Conservation (phyloP, 2,797 vertebrate species). For the Pipistrellus pipistrellus region DNA sequence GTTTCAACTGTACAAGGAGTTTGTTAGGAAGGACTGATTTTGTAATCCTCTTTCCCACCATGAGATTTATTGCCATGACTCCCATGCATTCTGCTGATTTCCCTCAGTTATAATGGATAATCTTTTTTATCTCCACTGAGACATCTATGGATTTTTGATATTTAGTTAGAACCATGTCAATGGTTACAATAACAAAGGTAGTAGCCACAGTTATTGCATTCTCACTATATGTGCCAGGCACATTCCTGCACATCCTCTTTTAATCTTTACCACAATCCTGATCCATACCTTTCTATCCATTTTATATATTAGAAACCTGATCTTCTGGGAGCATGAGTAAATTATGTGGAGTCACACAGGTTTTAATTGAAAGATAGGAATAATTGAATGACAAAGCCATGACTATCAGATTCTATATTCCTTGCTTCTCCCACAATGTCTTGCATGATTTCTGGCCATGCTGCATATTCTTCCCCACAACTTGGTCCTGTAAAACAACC, state of each 20-base stretch:
- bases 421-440: background rate
- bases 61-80: background rate
- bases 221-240: background rate
- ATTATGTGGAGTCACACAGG: background rate
- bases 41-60: background rate
- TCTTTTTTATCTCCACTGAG: background rate
- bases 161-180: background rate
- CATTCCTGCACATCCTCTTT: background rate
- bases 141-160: background rate
- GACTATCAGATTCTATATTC: background rate
- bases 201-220: background rate
- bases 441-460: background rate
- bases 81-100: background rate
- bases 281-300: background rate
- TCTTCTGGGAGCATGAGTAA: background rate
- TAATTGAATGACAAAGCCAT: constrained; percentile 9
- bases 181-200: background rate
- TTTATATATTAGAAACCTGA: background rate
- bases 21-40: background rate
- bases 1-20: background rate
- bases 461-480: background rate
- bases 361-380: constrained; percentile 46
- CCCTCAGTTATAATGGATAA: background rate
- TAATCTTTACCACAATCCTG: constrained; percentile 15
- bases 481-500: background rate